Evolutionary conservation across 1,140 invertebrate species (phyloP).

Genomic region (Elymnias hypermnestra): DNA sequence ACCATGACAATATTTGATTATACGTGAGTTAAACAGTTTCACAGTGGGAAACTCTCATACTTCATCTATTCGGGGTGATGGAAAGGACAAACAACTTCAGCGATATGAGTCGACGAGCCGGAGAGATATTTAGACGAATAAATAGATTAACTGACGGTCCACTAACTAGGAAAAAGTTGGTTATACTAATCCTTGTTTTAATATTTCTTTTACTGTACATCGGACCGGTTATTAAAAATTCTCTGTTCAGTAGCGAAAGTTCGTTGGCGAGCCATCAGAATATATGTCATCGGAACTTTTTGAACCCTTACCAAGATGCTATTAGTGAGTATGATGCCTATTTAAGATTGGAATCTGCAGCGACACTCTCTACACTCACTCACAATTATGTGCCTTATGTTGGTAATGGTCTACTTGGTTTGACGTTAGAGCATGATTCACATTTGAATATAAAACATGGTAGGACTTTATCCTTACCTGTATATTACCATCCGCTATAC

Average conservation of each 20-base stretch:
- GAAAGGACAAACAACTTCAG: conserved; percentile 42
- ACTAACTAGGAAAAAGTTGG: conserved; percentile 80
- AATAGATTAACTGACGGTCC: conserved; percentile 79
- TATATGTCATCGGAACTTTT: conserved; percentile 80
- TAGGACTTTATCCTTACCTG: conserved; percentile 82
- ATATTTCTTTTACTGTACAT: conserved; percentile 81
- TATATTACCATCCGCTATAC: conserved; percentile 86
- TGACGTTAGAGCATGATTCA: conserved; percentile 80
- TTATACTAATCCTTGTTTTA: conserved; percentile 78
- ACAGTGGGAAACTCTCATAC: not conserved
- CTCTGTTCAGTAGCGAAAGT: conserved; percentile 74
- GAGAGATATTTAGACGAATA: conserved; percentile 71
- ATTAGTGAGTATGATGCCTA: conserved; percentile 82
- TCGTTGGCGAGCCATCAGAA: conserved; percentile 74
- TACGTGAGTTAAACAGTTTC: conserved; percentile 1
- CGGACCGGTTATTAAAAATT: conserved; percentile 79
- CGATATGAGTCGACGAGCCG: conserved; percentile 62
- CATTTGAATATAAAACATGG: conserved; percentile 83
- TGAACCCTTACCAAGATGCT: conserved; percentile 78
- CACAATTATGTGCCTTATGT: conserved; percentile 84
- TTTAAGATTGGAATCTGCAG: conserved; percentile 78
- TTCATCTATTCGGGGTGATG: conserved; percentile 27
- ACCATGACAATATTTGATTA: conserved; percentile 8
- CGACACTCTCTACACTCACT: conserved; percentile 66
- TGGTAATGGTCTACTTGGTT: conserved; percentile 86